Evolutionary conservation across 2,888 invertebrate genomes (phyloP), one percentile per base, ranked within the genome.

Genomic region (Diadromus collaris): DNA sequence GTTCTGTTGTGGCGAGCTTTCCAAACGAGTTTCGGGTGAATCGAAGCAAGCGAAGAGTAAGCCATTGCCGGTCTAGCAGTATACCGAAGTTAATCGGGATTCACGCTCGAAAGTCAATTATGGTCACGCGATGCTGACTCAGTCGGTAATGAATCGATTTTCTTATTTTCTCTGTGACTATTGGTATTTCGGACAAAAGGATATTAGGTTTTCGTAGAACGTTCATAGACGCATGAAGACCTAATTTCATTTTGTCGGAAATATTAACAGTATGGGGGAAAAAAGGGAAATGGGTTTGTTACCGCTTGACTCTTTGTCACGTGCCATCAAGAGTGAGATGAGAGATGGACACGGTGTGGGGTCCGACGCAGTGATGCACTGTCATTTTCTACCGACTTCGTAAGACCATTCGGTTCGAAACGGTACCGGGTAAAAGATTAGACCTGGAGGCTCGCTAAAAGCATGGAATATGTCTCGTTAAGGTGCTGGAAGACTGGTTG

Each of bases 21-120:
- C 70, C 80, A 80, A 80, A 80, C 80, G 38, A 41, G 74, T 65
- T 70, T 74, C 72, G 63, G 61, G 46, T 38, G 51, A 64, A 32
- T 72, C 72, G 64, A 34, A 63, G 71, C 44, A 64, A 32, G 69
- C 72, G 64, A 34, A 63, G 71, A 79, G 68, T 69, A 27, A 58
- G 48, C 56, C 67, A 76, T 68, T 67, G 38, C 32, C 68, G n/a
- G 54, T 65, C 44, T 41, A 27, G 24, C 56, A 38, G 38, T 51
- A 60, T 61, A 56, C 54, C 60, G 13, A 27, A 68, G 78, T 71
- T 68, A 63, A 71, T 41, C 56, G 44, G 27, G 44, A 44, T 32
- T 56, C 10, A 29, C 44, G 44, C 44, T 44, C 19, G 29, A 4
- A 29, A 58, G 44, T 69, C 44, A 29, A 69, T 44, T n/a, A 58